Evolutionary conservation across 2,888 invertebrate genomes (phyloP).

Genomic region (Spilosoma lubricipeda): DNA sequence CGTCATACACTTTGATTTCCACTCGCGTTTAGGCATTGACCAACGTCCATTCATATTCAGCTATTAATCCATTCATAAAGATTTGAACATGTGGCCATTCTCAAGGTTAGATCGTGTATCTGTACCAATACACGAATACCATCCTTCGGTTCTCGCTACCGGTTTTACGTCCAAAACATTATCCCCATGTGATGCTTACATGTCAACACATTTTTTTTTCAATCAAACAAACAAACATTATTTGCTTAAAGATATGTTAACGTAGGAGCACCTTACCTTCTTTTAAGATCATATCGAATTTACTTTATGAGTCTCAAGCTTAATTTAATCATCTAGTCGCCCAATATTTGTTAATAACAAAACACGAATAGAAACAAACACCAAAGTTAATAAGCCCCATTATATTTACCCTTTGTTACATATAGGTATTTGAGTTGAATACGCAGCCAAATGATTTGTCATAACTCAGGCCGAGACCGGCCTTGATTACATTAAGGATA

Average conservation of each 20-base stretch:
- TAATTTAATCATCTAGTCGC: slow-evolving; percentile 26
- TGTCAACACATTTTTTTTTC: slow-evolving; percentile 71
- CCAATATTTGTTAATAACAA: slow-evolving; percentile 41
- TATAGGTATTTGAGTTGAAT: slow-evolving; percentile 48
- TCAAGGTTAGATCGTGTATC: slow-evolving; percentile 69
- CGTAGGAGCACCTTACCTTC: no score
- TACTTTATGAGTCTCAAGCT: not conserved
- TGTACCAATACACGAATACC: slow-evolving; percentile 59
- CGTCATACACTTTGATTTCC: slow-evolving; percentile 59
- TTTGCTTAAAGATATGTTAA: not conserved
- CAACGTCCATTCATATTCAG: slow-evolving; percentile 66
- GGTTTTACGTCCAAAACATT: slow-evolving; percentile 76
- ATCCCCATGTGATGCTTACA: slow-evolving; percentile 65
- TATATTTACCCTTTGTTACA: slow-evolving; percentile 57
- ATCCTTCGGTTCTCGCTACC: slow-evolving; percentile 71
- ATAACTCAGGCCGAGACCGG: slow-evolving; percentile 55
- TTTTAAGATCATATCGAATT: not conserved
- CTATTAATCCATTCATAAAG: slow-evolving; percentile 71
- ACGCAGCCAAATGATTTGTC: slow-evolving; percentile 58
- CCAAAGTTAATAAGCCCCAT: slow-evolving; percentile 49
- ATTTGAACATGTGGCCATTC: slow-evolving; percentile 60
- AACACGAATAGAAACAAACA: slow-evolving; percentile 39
- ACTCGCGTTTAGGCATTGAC: slow-evolving; percentile 58
- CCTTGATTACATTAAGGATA: slow-evolving; percentile 64
- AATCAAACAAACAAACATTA: slow-evolving; percentile 55